phyloP scores from a whole-genome alignment of 2,113 vertebrate species.

The Tenebrosternarchus preto region DNA sequence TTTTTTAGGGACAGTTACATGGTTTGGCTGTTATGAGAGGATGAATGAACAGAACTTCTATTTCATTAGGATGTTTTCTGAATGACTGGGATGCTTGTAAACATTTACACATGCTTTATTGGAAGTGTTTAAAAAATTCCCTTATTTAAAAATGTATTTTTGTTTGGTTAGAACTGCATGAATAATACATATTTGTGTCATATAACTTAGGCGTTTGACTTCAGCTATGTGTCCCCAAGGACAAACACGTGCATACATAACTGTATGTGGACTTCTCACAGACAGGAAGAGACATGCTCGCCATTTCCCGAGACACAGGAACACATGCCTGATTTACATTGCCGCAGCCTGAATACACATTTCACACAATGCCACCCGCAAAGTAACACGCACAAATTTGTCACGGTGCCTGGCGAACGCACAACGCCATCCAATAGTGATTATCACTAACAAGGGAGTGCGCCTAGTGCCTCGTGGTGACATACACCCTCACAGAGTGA shows the following conservation, averaged over 20 bases:
- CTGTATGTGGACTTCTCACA: neutral
- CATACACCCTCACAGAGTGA: constrained; percentile 37
- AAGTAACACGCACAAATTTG: constrained; percentile 43
- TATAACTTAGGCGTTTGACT: neutral
- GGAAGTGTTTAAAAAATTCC: neutral
- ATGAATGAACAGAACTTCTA: too few species aligned
- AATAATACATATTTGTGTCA: neutral
- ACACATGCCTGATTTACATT: constrained; percentile 18
- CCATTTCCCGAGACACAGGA: constrained; percentile 1
- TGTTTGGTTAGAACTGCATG: neutral
- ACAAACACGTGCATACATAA: neutral
- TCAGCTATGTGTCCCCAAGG: constrained; percentile 11
- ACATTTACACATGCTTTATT: neutral
- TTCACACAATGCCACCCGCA: constrained; percentile 9
- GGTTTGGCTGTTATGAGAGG: neutral
- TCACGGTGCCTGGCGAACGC: constrained; percentile 14
- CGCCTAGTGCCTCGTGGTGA: constrained; percentile 37
- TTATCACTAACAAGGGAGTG: constrained; percentile 47
- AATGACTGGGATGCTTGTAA: too few species aligned
- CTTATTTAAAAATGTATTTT: neutral
- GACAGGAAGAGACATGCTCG: neutral
- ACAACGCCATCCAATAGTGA: constrained; percentile 25
- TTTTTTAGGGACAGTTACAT: neutral
- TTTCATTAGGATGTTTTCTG: neutral
- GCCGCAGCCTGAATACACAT: constrained; percentile 11